Evolutionary conservation across 2,888 invertebrate genomes (phyloP).

Genomic region (Neoscelio sp.): DNA sequence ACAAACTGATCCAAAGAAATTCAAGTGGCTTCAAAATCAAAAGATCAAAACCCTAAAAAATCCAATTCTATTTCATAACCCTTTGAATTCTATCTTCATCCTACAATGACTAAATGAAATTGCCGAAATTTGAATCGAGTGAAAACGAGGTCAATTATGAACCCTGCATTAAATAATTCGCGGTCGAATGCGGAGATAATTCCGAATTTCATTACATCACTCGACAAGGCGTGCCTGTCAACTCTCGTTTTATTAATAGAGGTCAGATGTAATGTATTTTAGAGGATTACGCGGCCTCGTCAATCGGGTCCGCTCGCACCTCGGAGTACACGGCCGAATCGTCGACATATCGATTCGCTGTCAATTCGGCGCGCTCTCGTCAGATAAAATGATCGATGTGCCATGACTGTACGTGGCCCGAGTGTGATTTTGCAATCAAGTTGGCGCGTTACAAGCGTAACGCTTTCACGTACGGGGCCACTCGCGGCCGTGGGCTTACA

Average conservation of each 20-base stretch:
- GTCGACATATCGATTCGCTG: constrained; percentile 58
- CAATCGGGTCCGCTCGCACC: constrained; percentile 36
- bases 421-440: constrained; percentile 63
- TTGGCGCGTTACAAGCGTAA: constrained; percentile 64
- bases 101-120: too few relatives aligned
- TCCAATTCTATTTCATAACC: too few relatives aligned
- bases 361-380: constrained; percentile 60
- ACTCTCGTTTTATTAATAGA: constrained; percentile 57
- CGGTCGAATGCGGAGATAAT: constrained; percentile 26
- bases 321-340: constrained; percentile 36
- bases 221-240: constrained; percentile 53
- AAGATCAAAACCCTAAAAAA: too few relatives aligned
- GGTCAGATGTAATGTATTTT: constrained; percentile 52
- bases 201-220: constrained; percentile 34
- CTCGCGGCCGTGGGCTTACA: constrained; percentile 28
- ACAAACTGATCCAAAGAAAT: too few relatives aligned
- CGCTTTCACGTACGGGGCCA: constrained; percentile 45
- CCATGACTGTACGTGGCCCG: constrained; percentile 55
- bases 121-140: neutral
- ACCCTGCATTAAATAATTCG: constrained; percentile 8
- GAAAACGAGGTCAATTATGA: constrained; percentile 27
- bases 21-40: too few relatives aligned
- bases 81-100: too few relatives aligned
- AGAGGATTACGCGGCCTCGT: constrained; percentile 44
- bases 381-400: constrained; percentile 64